Evolutionary conservation across 2,888 invertebrate species (phyloP).

Genomic region (Molanna angustata): DNA sequence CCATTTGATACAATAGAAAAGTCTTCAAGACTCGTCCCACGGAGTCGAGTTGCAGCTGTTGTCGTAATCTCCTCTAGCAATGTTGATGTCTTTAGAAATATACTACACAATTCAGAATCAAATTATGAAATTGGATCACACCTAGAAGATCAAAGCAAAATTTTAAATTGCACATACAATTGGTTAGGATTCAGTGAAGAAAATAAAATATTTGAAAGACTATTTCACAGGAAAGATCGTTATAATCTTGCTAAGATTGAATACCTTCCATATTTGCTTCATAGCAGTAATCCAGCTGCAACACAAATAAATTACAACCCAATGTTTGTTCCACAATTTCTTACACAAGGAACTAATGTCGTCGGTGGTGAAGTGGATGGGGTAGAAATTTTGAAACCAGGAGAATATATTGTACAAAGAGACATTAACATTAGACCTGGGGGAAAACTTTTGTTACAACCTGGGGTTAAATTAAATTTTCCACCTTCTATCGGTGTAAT

Average conservation of each 20-base stretch:
- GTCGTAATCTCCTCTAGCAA: conserved; percentile 91
- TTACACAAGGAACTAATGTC: conserved; percentile 63
- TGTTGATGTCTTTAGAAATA: conserved; percentile 84
- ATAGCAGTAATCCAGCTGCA: conserved; percentile 86
- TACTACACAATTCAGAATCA: conserved; percentile 86
- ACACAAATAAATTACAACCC: conserved; percentile 76
- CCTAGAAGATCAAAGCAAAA: conserved; percentile 88
- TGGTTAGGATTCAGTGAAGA: conserved; percentile 83
- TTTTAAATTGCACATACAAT: conserved; percentile 91
- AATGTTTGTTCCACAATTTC: conserved; percentile 76
- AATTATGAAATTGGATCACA: conserved; percentile 95
- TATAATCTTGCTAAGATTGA: conserved; percentile 92
- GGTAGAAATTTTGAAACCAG: conserved; percentile 74
- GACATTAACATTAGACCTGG: conserved; percentile 94
- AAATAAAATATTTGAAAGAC: conserved; percentile 67
- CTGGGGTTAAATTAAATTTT: conserved; percentile 87
- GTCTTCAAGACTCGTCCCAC: conserved; percentile 73
- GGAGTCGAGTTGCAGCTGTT: conserved; percentile 90
- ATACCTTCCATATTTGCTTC: conserved; percentile 87
- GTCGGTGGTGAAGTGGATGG: conserved; percentile 95
- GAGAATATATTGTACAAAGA: conserved; percentile 86
- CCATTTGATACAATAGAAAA: conserved; percentile 72
- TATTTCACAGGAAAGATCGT: conserved; percentile 85
- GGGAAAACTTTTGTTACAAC: conserved; percentile 83
- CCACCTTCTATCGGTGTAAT: conserved; percentile 94